Base-by-base conservation (phyloP, 2,888 invertebrate species). In the Syrista parreyssii region DNA sequence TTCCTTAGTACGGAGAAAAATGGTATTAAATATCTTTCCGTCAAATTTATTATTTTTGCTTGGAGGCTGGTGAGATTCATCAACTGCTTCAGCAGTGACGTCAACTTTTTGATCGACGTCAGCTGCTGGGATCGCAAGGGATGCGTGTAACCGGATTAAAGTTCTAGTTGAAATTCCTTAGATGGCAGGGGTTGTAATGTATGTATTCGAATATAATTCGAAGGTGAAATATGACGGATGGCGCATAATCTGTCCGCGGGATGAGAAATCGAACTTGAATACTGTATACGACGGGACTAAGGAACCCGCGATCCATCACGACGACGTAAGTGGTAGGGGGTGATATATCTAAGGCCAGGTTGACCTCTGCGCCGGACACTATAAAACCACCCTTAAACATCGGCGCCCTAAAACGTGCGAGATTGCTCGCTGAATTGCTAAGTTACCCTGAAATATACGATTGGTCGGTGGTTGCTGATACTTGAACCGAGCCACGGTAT, bases 361-460 rank as follows among this genome's bases (percentile, higher is more conserved):
- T 89, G 89, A 89, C 89, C 89, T 88, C 83, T 89, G 89, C 85
- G 85, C 89, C 86, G 88, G 88, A 88, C 86, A 87, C 89, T 88
- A 89, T 89, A 89, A 89, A 89, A 89, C 88, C 86, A 84, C 89
- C 87, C 89, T 89, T 86, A 88, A 89, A 87, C 86, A 88, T 87
- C 82, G 86, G 83, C 85, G 79, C 85, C 86, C 86, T 83, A 84
- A 86, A 84, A 84, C 83, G 85, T 81, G 84, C 83, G 82, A 84
- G 82, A 85, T 83, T 83, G 81, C 82, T 79, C 79, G 80, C 82
- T 83, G 84, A 84, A 86, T 85, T 84, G 82, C 83, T 80, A 83
- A 84, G 82, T 83, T 80, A 71, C 71, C 68, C 35, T 76, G 34
- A 23, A 33, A 79, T 68, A 73, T 75, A 79, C 75, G 74, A 75